A percentile compares a stretch with the other conserved stretches of the same genome.
These are phyloP conservation scores for Chesias legatella DNA, from an alignment of 2,888 invertebrate species.

Conservation along the genomic window DNA sequence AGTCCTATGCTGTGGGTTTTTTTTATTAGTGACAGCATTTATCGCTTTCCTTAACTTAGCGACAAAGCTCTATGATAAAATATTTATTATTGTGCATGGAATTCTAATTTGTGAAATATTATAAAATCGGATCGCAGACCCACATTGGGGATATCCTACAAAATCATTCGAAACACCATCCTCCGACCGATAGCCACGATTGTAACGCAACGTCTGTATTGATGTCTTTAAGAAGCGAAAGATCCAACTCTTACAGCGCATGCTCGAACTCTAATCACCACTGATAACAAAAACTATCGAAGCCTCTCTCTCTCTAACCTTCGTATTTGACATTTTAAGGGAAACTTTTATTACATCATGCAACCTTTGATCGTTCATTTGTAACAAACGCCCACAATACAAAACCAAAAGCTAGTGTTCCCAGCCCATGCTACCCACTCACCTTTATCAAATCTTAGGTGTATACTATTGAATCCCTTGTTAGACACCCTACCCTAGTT, in stretches of 20 bases:
- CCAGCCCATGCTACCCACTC: constrained; percentile 66
- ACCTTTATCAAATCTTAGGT: constrained; percentile 36
- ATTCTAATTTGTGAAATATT: neutral
- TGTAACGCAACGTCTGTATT: constrained; percentile 44
- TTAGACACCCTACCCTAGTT: constrained; percentile 14
- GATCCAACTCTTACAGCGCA: constrained; percentile 77
- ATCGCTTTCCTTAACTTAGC: too few species aligned
- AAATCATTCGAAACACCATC: constrained; percentile 67
- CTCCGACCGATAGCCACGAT: constrained; percentile 73
- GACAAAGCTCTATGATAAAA: too few species aligned
- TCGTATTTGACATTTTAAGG: constrained; percentile 47
- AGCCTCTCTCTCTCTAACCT: constrained; percentile 50
- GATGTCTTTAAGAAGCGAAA: constrained; percentile 67
- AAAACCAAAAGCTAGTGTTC: constrained; percentile 74
- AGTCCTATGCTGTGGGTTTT: too few species aligned
- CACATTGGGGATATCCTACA: constrained; percentile 38
- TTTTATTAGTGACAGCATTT: too few species aligned
- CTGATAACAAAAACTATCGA: constrained; percentile 58
- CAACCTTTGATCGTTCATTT: constrained; percentile 34
- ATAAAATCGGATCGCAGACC: constrained; percentile 43
- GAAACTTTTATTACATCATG: constrained; percentile 51
- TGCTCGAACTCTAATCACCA: constrained; percentile 73
- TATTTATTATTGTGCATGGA: too few species aligned
- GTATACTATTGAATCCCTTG: constrained; percentile 15
- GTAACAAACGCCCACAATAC: constrained; percentile 60